Conservation (phyloP, 2,113 vertebrate genomes). For the Petaurus breviceps region DNA sequence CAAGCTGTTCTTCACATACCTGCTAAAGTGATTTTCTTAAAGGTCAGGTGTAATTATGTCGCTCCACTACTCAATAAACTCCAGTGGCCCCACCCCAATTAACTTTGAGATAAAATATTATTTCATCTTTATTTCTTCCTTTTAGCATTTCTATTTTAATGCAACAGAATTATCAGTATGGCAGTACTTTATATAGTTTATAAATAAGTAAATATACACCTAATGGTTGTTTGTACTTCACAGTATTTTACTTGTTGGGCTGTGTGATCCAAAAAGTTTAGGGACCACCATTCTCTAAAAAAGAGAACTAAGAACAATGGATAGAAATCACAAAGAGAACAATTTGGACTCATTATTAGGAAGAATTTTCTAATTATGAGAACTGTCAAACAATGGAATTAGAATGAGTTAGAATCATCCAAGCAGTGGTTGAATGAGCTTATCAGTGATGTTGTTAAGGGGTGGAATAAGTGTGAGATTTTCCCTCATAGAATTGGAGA, state of each 20-base stretch:
- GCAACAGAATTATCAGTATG: neutral
- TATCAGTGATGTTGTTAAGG: neutral
- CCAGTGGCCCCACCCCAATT: neutral
- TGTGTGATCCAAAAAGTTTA: neutral
- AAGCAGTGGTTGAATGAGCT: neutral
- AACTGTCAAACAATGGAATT: neutral
- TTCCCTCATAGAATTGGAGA: neutral
- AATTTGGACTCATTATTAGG: neutral
- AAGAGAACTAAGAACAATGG: neutral
- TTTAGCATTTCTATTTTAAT: neutral
- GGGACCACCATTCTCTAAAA: neutral
- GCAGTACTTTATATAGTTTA: neutral
- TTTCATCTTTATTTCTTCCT: neutral
- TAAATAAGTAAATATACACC: neutral
- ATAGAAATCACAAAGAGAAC: neutral
- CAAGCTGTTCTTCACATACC: neutral
- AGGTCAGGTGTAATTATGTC: neutral
- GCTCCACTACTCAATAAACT: neutral
- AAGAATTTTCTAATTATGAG: neutral
- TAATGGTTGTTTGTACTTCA: neutral
- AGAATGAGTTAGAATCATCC: neutral
- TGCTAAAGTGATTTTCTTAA: neutral
- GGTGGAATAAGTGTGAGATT: neutral
- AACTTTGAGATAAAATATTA: neutral
- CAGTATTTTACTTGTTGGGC: neutral